Evolutionary conservation across 1,140 invertebrate species (phyloP).

Genomic region (Heliconius eleuchia): DNA sequence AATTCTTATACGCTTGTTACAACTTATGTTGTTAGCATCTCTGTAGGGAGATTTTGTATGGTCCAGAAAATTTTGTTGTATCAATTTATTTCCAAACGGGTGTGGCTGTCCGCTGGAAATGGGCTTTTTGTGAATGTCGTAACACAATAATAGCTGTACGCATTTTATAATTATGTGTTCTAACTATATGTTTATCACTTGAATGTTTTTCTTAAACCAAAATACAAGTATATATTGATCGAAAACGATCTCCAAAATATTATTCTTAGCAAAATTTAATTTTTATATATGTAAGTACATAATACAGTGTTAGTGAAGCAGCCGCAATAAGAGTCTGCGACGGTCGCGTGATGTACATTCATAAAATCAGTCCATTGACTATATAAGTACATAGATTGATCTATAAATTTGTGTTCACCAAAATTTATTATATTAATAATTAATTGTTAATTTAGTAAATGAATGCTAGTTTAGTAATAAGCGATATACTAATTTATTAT

Average conservation of each 20-base stretch:
- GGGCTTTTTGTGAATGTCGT: background rate
- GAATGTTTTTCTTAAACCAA: background rate
- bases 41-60: too few species aligned
- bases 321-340: background rate
- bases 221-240: too few species aligned
- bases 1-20: too few species aligned
- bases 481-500: too few species aligned
- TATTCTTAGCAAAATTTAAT: background rate
- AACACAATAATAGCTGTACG: background rate
- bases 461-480: too few species aligned
- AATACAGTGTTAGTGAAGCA: background rate
- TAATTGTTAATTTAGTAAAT: too few species aligned
- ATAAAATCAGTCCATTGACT: conserved; percentile 10
- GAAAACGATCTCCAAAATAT: background rate
- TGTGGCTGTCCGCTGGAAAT: conserved; percentile 43
- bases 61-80: background rate
- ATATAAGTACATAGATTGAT: background rate
- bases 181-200: background rate
- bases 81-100: conserved; percentile 37
- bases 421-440: background rate
- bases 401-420: background rate
- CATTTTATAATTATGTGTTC: background rate
- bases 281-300: background rate
- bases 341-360: conserved; percentile 7
- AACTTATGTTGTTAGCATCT: too few species aligned